These are phyloP conservation scores for Heteromyza rotundicornis DNA, from an alignment of 2,888 invertebrate species.

Conservation along the genomic window DNA sequence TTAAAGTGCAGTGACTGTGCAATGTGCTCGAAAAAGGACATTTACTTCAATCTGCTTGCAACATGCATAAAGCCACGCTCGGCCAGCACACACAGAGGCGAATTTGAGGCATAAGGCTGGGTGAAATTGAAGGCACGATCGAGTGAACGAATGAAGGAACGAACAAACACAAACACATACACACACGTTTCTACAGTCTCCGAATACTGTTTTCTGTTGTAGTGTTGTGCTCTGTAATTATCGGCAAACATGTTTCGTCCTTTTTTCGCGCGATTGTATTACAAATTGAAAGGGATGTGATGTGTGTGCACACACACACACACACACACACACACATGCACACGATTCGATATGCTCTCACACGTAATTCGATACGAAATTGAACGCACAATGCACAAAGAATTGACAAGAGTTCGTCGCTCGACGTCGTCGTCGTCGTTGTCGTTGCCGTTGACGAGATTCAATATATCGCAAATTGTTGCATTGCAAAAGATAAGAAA, in stretches of 20 bases:
- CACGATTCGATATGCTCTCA: not conserved
- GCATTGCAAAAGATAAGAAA: not conserved
- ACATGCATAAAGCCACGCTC: not conserved
- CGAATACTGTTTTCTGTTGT: no score
- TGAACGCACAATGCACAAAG: not conserved
- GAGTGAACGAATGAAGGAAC: not conserved
- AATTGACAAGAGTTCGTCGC: not conserved
- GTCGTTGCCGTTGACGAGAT: no score
- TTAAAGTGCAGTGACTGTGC: conserved; percentile 32
- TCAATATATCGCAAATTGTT: no score
- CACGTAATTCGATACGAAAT: not conserved
- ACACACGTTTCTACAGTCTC: no score
- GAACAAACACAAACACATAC: not conserved
- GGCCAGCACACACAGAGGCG: no score
- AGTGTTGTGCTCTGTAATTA: conserved; percentile 37
- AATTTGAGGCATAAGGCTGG: not conserved
- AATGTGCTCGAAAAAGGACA: not conserved
- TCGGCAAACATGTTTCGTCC: conserved; percentile 32
- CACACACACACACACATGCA: not conserved
- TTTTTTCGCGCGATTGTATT: conserved; percentile 31
- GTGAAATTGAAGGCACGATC: not conserved
- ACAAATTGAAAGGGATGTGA: conserved; percentile 35
- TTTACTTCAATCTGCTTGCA: not conserved
- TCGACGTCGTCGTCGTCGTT: no score
- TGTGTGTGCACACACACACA: not conserved